Evolutionary conservation across 2,797 vertebrate genomes (phyloP).

Genomic region (Neomorphus geoffroyi): DNA sequence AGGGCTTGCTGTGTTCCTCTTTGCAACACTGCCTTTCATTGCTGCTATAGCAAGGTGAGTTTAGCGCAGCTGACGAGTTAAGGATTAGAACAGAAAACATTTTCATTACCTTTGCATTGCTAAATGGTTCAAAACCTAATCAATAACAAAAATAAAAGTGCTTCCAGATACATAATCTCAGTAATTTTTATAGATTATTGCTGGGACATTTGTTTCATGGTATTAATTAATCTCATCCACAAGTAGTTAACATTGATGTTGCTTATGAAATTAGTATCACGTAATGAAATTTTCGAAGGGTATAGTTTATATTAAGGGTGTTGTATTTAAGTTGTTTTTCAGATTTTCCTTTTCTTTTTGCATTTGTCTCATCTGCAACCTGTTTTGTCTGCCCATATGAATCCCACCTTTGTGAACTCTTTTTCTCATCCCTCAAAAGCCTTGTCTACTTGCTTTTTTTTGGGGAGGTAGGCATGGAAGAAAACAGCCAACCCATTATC

Average conservation of each 20-base stretch:
- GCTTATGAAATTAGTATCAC: background rate
- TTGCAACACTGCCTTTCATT: background rate
- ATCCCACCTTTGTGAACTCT: background rate
- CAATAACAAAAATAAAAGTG: background rate
- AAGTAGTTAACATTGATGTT: background rate
- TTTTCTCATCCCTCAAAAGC: background rate
- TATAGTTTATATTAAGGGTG: background rate
- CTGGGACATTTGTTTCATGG: background rate
- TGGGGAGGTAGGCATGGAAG: background rate
- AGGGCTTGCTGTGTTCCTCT: background rate
- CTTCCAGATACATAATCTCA: background rate
- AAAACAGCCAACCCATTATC: background rate
- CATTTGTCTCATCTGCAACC: background rate
- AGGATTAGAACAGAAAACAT: background rate
- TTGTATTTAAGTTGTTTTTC: background rate
- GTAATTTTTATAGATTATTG: background rate
- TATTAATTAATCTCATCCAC: background rate
- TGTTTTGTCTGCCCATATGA: background rate
- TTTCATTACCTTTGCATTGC: background rate
- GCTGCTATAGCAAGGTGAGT: background rate
- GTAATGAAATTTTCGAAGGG: background rate
- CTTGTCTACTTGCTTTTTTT: background rate
- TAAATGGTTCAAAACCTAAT: background rate
- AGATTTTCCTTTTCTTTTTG: background rate
- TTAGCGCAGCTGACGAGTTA: background rate